phyloP scores from a whole-genome alignment of 1,140 invertebrate genomes.

The Laodelphax striatellus region DNA sequence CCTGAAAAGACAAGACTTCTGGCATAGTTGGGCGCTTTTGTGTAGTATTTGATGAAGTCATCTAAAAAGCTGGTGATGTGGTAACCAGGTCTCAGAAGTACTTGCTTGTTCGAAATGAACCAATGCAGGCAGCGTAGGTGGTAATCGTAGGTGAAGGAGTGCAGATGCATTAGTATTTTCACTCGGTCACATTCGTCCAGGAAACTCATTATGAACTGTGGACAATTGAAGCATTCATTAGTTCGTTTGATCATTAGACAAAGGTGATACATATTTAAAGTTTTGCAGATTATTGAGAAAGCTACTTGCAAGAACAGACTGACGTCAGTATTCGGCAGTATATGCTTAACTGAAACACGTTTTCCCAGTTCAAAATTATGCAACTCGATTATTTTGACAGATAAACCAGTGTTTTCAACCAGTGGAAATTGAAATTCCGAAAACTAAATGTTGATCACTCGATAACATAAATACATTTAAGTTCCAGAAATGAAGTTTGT shows the following conservation, averaged over 20 bases:
- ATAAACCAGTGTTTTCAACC: too few relatives aligned
- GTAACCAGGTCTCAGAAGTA: slow-evolving; percentile 53
- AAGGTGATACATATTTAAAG: too few relatives aligned
- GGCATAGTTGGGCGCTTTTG: slow-evolving; percentile 70
- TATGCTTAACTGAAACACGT: too few relatives aligned
- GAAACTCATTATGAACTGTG: slow-evolving; percentile 55
- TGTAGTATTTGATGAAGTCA: slow-evolving; percentile 76
- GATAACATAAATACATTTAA: too few relatives aligned
- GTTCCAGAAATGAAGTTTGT: too few relatives aligned
- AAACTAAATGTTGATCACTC: too few relatives aligned
- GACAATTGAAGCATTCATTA: slow-evolving; percentile 16
- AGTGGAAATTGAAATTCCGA: too few relatives aligned
- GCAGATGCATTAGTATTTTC: slow-evolving; percentile 63
- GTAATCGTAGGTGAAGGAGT: slow-evolving; percentile 83
- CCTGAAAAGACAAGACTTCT: slow-evolving; percentile 63
- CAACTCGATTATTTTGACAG: too few relatives aligned
- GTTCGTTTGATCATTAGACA: neutral
- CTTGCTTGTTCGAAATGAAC: slow-evolving; percentile 46
- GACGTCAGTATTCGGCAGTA: too few relatives aligned
- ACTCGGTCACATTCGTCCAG: slow-evolving; percentile 67
- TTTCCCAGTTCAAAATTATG: too few relatives aligned
- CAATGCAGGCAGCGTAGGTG: slow-evolving; percentile 62
- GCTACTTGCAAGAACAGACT: too few relatives aligned
- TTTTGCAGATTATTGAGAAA: too few relatives aligned
- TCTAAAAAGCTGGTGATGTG: slow-evolving; percentile 66